Evolutionary conservation across 2,113 vertebrate genomes (phyloP).

Genomic region (Dendropsophus ebraccatus): DNA sequence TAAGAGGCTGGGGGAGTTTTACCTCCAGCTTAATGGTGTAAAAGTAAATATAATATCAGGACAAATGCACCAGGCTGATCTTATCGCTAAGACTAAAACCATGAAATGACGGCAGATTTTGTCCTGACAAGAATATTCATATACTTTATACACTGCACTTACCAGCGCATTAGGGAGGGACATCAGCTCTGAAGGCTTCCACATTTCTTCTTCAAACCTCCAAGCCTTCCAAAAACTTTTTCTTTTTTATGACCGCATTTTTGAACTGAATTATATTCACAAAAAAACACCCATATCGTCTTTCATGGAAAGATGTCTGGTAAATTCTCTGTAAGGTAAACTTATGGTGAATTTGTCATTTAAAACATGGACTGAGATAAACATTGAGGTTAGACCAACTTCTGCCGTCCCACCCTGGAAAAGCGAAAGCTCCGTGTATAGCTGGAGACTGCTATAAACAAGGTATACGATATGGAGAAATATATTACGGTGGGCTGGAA

Average conservation of each 20-base stretch:
- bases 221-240: background rate
- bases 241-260: constrained; percentile 16
- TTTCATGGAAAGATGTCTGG: constrained; percentile 35
- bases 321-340: constrained; percentile 28
- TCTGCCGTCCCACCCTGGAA: background rate
- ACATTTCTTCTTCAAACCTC: constrained; percentile 1
- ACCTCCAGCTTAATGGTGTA: constrained; percentile 62
- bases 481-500: background rate
- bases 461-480: background rate
- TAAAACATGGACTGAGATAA: constrained; percentile 35
- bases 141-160: background rate
- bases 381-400: constrained; percentile 35
- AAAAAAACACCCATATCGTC: background rate
- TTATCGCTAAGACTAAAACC: constrained; percentile 29
- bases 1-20: constrained; percentile 46
- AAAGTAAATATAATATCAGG: constrained; percentile 68
- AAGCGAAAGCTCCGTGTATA: background rate
- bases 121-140: constrained; percentile 21
- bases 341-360: constrained; percentile 30
- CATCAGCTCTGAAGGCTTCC: background rate
- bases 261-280: background rate
- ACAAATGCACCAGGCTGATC: background rate
- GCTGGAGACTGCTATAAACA: background rate
- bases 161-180: background rate
- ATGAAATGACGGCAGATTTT: background rate